Base-by-base conservation (phyloP, 2,113 vertebrate genomes). In the Syngnathus floridae region DNA sequence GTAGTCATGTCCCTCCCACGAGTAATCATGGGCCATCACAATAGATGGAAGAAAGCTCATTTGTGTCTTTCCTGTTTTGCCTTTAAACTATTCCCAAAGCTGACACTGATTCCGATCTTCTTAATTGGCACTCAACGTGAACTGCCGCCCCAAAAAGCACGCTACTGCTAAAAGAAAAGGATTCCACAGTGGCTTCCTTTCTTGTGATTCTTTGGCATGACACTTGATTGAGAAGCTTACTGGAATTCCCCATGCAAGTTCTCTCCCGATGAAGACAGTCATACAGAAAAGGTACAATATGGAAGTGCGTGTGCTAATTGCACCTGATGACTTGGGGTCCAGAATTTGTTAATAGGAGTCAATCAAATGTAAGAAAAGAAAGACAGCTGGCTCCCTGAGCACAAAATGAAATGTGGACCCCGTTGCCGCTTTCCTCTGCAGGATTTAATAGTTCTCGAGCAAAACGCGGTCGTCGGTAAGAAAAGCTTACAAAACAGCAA, bases 51-150 rank as follows among this genome's bases (percentile, higher is more conserved):
- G 74, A 57, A 54, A 48, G 45, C 74, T 78, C 35, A 77, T 82
- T 74, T 73, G 74, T 76, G 72, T 74, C 70, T 79, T 83, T 85
- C 81, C 74, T 80, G 83, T 85, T 85, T 82, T 78, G 70, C 69
- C 40, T 57, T 70, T 66, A 78, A 64, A n/a, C 62, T 62, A 71
- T 66, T 67, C 72, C 71, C 74, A 65, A 63, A 71, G 65, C 54
- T 60, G 48, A 62, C 49, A 64, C 66, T 71, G 73, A 82, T 76
- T 80, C 77, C 78, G 75, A 80, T 62, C 77, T 77, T 77, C 80
- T 77, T 74, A 69, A 56, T 62, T 70, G 80, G 72, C 75, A 64
- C 64, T 31, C 62, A 6, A 61, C 45, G 57, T 13, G 35, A n/a
- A 72, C 74, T 40, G 68, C 74, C 76, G 74, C 58, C 69, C 65